phyloP scores from a whole-genome alignment of 2,888 invertebrate species.

The Phaedon cochleariae region DNA sequence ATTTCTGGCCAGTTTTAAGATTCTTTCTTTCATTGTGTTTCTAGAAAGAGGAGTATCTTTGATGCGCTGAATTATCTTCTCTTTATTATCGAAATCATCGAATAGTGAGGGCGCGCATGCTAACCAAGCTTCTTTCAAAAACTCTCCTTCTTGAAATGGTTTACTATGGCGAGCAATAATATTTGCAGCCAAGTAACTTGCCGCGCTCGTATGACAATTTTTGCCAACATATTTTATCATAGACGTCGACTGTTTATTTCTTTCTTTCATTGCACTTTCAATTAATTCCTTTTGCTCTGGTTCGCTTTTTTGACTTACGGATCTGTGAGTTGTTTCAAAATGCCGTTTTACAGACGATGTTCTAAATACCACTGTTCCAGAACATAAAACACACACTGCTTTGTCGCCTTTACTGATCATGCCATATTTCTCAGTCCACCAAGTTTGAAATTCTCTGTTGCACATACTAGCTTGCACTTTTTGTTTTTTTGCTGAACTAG shows the following conservation, averaged over 20 bases:
- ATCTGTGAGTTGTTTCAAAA: constrained; percentile 43
- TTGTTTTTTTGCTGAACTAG: constrained; percentile 35
- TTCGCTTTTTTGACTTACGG: constrained; percentile 32
- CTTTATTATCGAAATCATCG: constrained; percentile 12
- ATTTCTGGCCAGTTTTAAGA: constrained; percentile 37
- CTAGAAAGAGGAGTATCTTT: constrained; percentile 38
- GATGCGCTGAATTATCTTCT: constrained; percentile 12
- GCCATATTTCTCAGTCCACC: constrained; percentile 49
- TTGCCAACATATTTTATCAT: constrained; percentile 42
- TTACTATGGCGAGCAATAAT: constrained; percentile 37
- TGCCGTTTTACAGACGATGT: constrained; percentile 41
- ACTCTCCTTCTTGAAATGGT: constrained; percentile 36
- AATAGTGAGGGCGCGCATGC: constrained; percentile 7
- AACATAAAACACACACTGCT: constrained; percentile 50
- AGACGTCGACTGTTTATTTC: constrained; percentile 40
- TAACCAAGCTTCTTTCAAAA: constrained; percentile 19
- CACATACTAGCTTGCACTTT: constrained; percentile 33
- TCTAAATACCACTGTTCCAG: constrained; percentile 42
- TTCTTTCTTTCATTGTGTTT: constrained; percentile 41
- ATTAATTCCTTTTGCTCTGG: constrained; percentile 42
- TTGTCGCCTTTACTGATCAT: constrained; percentile 50
- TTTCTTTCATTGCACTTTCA: constrained; percentile 38
- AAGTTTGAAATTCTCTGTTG: constrained; percentile 47
- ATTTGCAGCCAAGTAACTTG: constrained; percentile 39
- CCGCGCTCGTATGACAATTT: constrained; percentile 30